These are phyloP conservation scores for Villa cingulata DNA, from an alignment of 2,888 invertebrate species.

Conservation along the genomic window DNA sequence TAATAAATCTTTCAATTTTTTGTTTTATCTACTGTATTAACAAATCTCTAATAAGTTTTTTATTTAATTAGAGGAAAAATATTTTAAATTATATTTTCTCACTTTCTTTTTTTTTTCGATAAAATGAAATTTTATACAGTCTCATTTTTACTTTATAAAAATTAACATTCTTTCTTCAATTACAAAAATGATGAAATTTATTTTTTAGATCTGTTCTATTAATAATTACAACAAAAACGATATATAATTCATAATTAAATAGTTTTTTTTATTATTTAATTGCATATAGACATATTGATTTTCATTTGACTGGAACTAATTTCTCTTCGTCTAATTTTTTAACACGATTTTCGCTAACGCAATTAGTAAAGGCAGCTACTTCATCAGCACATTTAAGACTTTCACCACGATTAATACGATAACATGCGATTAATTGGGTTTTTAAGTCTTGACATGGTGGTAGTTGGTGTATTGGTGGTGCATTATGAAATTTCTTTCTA, in stretches of 20 bases:
- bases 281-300: too few relatives aligned
- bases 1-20: too few relatives aligned
- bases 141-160: too few relatives aligned
- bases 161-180: too few relatives aligned
- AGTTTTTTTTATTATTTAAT: not conserved
- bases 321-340: conserved; percentile 24
- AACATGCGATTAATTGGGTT: conserved; percentile 45
- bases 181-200: not conserved
- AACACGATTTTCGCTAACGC: conserved; percentile 45
- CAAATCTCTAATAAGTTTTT: too few relatives aligned
- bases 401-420: conserved; percentile 43
- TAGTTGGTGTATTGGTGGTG: conserved; percentile 27
- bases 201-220: not conserved
- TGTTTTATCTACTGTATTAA: too few relatives aligned
- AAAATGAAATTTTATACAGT: too few relatives aligned
- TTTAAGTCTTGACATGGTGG: conserved; percentile 44
- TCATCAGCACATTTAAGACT: conserved; percentile 45
- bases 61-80: too few relatives aligned
- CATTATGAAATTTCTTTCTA: conserved; percentile 31
- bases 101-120: too few relatives aligned
- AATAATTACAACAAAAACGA: not conserved
- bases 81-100: too few relatives aligned
- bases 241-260: not conserved
- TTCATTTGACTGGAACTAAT: not conserved
- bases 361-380: conserved; percentile 46